Evolutionary conservation across 2,113 vertebrate genomes (phyloP), one percentile per base, ranked within the genome.

Genomic region (Peromyscus polionotus): DNA sequence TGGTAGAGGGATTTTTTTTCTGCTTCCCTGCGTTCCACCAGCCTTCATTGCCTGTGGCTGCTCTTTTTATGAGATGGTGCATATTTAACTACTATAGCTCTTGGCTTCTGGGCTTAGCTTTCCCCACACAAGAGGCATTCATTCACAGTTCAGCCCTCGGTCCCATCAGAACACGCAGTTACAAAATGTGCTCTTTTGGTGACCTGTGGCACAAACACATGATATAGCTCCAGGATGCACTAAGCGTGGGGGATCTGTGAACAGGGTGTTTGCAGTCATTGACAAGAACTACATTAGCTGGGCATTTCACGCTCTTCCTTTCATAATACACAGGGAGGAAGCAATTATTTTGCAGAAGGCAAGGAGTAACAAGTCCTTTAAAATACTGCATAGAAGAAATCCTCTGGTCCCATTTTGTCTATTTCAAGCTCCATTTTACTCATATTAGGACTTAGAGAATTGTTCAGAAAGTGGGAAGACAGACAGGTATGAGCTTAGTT

Each of bases 371-470:
- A 96, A 94, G 92, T 91, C 93, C 93, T 96, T 97, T 94, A 97
- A 97, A 94, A 93, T 90, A 96, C 88, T 87, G 67, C 63, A 45
- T 36, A 2, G 0, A 13, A 59, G 67, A 81, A 89, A 91, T 4
- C 63, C 36, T 81, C 61, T 87, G 70, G 36, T 95, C 83, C 24
- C 88, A 92, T 96, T 96, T 96, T 92, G 63, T 92, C 95, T 96
- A 96, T 95, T 96, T 95, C 95, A 94, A 95, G 90, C 57, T 94
- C 92, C 83, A 94, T 95, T 98, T 98, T 96, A 95, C 24, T 96
- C 68, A 24, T 61, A 93, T 80, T 87, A 79, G 65, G 95, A 96
- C 57, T 65, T 67, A 61, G 57, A 97, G 79, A 95, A 94, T 91
- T 85, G 94, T 84, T 88, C 86, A 54, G 76, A 16, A 76, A 93